Evolutionary conservation across 2,888 invertebrate genomes (phyloP).

Genomic region (Drymonia ruficornis): DNA sequence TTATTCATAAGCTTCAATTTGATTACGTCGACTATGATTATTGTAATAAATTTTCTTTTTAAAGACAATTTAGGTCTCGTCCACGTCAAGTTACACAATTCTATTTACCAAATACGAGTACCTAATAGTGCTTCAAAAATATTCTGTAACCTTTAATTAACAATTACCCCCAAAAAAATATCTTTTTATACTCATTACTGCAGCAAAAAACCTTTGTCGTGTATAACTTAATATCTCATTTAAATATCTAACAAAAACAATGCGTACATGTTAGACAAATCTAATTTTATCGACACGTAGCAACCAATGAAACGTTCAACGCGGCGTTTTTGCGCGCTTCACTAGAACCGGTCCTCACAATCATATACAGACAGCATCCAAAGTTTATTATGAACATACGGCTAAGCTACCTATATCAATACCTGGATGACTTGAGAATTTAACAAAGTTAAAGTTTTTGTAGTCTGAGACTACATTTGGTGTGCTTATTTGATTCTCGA

Average conservation of each 20-base stretch:
- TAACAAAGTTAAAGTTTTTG: too few species aligned
- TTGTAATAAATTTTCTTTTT: too few species aligned
- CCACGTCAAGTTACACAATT: too few species aligned
- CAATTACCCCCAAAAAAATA: not conserved
- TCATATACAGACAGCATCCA: not conserved
- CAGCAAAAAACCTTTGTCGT: not conserved
- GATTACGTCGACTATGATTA: too few species aligned
- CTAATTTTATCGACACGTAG: constrained; percentile 25
- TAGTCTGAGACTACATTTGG: too few species aligned
- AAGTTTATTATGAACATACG: constrained; percentile 1
- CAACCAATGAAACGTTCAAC: constrained; percentile 27
- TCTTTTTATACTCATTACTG: not conserved
- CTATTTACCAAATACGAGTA: too few species aligned
- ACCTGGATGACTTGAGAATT: too few species aligned
- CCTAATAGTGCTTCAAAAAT: too few species aligned
- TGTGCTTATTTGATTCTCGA: too few species aligned
- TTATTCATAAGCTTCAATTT: too few species aligned
- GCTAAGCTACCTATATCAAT: too few species aligned
- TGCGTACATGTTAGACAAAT: constrained; percentile 9
- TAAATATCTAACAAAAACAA: not conserved
- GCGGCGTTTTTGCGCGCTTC: constrained; percentile 24
- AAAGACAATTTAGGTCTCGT: too few species aligned
- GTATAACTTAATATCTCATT: not conserved
- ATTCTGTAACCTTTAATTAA: not conserved
- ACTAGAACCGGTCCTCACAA: constrained; percentile 8